Conservation (phyloP, 2,888 invertebrate genomes). For the Sussaba pulchella region DNA sequence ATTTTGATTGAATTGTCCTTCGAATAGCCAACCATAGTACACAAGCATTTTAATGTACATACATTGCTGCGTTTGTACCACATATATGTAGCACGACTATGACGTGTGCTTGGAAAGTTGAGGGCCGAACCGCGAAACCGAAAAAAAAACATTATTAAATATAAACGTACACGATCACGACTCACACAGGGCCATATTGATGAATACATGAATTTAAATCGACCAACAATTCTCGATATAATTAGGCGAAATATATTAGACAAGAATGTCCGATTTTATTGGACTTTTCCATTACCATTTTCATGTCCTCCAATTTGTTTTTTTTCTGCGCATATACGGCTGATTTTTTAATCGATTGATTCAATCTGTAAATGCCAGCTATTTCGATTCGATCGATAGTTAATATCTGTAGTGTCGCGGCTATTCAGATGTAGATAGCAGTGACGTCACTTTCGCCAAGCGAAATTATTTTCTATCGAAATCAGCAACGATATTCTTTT, state of each 20-base stretch:
- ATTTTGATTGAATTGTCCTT: constrained; percentile 44
- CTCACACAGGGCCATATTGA: constrained; percentile 1
- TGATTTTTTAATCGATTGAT: constrained; percentile 48
- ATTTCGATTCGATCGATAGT: constrained; percentile 36
- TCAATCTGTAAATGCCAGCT: constrained; percentile 50
- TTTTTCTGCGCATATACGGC: constrained; percentile 13
- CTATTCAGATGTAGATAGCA: constrained; percentile 37
- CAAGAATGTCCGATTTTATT: constrained; percentile 51
- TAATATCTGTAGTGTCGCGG: constrained; percentile 1
- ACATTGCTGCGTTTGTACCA: too few species aligned
- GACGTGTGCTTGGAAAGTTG: constrained; percentile 50
- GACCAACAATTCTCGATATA: constrained; percentile 50
- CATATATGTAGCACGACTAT: neutral
- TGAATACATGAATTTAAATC: constrained; percentile 55
- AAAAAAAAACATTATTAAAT: constrained; percentile 49
- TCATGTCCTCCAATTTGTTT: constrained; percentile 34
- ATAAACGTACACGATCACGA: constrained; percentile 36
- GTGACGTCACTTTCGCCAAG: constrained; percentile 4
- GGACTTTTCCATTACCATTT: constrained; percentile 62
- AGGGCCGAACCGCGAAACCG: constrained; percentile 19
- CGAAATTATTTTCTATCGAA: neutral
- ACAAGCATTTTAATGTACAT: constrained; percentile 20
- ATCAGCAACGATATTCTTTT: constrained; percentile 49
- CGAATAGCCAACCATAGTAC: constrained; percentile 37
- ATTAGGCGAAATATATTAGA: constrained; percentile 59